Percentiles rank a stretch among this genome's conserved stretches.
Evolutionary conservation across 2,797 vertebrate species (phyloP).

Genomic region (Anniella stebbinsi): DNA sequence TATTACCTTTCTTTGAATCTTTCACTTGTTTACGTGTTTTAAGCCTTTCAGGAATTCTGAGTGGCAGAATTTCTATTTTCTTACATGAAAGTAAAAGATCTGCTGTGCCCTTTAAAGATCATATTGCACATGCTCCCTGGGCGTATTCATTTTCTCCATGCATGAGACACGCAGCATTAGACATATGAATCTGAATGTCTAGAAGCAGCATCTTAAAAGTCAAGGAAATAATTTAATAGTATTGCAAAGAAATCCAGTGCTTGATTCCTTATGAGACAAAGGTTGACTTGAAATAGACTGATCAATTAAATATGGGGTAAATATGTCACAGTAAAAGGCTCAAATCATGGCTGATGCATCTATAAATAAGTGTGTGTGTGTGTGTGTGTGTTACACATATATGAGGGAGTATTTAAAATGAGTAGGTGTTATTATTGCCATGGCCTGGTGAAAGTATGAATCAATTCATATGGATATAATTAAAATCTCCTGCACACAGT

Average conservation of each 20-base stretch:
- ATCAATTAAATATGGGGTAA: background rate
- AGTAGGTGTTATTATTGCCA: too few species aligned
- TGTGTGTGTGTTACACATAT: background rate
- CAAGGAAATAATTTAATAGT: slow-evolving; percentile 52
- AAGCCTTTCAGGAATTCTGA: slow-evolving; percentile 55
- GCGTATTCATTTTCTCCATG: slow-evolving; percentile 34
- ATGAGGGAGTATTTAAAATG: background rate
- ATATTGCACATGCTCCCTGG: slow-evolving; percentile 39
- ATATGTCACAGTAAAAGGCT: slow-evolving; percentile 11
- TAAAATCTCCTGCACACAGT: background rate
- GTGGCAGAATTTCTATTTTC: slow-evolving; percentile 52
- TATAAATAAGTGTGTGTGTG: background rate
- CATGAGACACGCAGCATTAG: slow-evolving; percentile 46
- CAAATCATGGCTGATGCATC: background rate
- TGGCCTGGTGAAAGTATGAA: background rate
- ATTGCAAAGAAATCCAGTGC: background rate
- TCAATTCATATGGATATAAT: background rate
- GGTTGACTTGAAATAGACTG: background rate
- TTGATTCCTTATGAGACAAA: background rate
- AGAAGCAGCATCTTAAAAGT: slow-evolving; percentile 52
- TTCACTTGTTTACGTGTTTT: slow-evolving; percentile 21
- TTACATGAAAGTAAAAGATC: slow-evolving; percentile 51
- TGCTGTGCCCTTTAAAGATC: slow-evolving; percentile 49
- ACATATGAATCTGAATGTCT: slow-evolving; percentile 59
- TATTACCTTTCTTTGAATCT: slow-evolving; percentile 35